These are phyloP conservation scores for Macrochelys suwanniensis DNA, from an alignment of 2,797 vertebrate genomes.

Conservation along the genomic window DNA sequence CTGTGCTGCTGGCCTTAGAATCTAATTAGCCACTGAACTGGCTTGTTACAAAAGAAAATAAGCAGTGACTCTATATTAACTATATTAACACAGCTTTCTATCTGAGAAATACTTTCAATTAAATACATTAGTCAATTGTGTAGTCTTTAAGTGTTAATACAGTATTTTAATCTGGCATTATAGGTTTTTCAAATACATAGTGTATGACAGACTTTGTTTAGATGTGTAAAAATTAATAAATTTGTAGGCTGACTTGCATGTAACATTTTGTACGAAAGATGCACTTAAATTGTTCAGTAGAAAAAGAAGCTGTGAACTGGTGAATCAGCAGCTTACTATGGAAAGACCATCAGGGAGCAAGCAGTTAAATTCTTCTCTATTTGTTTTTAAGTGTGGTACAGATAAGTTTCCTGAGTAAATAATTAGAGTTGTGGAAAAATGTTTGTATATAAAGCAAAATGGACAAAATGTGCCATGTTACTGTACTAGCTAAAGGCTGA, in stretches of 20 bases:
- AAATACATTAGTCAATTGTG: background rate
- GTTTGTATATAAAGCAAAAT: background rate
- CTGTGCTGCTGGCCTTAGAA: background rate
- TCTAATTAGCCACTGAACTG: background rate
- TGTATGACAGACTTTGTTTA: background rate
- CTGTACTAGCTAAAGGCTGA: background rate
- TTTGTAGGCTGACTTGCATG: background rate
- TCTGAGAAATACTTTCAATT: background rate
- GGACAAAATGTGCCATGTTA: background rate
- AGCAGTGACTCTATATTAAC: background rate
- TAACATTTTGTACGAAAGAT: background rate
- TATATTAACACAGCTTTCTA: background rate
- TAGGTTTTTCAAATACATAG: background rate
- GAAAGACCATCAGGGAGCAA: too few relatives aligned
- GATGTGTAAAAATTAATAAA: background rate
- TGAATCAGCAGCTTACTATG: background rate
- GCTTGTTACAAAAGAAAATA: background rate
- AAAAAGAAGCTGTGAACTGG: background rate
- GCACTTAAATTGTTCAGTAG: background rate
- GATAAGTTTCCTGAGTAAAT: background rate
- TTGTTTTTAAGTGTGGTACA: background rate
- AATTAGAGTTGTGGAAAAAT: background rate
- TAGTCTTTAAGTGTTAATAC: background rate
- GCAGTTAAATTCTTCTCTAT: background rate
- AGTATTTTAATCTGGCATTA: background rate